Evolutionary conservation across 2,113 vertebrate genomes (phyloP).

Genomic region (Xiphophorus hellerii): DNA sequence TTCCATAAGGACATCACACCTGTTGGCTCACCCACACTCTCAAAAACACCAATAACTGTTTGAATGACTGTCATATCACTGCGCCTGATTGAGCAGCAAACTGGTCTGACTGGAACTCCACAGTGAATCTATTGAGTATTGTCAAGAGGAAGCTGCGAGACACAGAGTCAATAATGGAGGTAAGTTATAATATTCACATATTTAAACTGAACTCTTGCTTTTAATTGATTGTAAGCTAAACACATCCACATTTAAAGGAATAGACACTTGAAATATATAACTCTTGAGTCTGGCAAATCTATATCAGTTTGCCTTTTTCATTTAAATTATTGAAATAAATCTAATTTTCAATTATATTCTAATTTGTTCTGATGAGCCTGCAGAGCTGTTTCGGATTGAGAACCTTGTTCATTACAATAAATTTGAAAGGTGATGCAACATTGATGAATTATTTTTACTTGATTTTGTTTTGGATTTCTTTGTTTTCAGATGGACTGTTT

Average conservation of each 20-base stretch:
- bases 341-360: not conserved
- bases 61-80: too few relatives aligned
- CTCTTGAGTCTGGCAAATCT: not conserved
- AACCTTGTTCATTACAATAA: too few relatives aligned
- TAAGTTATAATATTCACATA: not conserved
- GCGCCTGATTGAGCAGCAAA: not conserved
- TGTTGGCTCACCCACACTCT: too few relatives aligned
- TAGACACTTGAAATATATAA: too few relatives aligned
- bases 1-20: too few relatives aligned
- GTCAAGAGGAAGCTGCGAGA: not conserved
- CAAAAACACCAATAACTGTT: too few relatives aligned
- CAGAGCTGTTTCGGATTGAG: not conserved
- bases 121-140: not conserved
- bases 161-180: not conserved
- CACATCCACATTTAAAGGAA: too few relatives aligned
- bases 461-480: too few relatives aligned
- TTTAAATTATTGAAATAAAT: not conserved
- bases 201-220: too few relatives aligned
- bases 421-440: not conserved
- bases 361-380: not conserved
- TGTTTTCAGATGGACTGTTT: too few relatives aligned
- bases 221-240: too few relatives aligned
- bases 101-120: not conserved
- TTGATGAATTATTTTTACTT: too few relatives aligned
- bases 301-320: not conserved